Conservation (phyloP, 2,797 vertebrate species). For the Oryzias sinensis region DNA sequence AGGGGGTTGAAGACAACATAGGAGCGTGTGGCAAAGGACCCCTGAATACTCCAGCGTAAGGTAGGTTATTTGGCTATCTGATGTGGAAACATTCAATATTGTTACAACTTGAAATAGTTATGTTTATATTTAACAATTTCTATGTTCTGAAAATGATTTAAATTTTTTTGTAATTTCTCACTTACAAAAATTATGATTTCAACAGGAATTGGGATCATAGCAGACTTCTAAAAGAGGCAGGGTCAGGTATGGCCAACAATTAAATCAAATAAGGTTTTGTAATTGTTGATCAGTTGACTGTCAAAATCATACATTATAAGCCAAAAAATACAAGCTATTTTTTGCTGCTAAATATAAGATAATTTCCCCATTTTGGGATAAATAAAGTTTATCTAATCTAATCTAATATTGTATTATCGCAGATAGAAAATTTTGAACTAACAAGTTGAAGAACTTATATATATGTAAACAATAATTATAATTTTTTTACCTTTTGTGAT, state of each 20-base stretch:
- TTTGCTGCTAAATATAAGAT: no score
- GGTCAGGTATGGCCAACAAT: constrained; percentile 28
- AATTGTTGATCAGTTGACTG: not conserved
- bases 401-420: no score
- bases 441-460: no score
- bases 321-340: no score
- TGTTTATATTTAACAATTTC: not conserved
- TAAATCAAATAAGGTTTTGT: not conserved
- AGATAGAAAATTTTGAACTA: no score
- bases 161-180: not conserved
- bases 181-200: not conserved
- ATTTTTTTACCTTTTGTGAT: no score
- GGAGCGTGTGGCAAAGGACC: constrained; percentile 23
- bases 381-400: no score
- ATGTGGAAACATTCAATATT: not conserved
- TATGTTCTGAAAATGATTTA: not conserved
- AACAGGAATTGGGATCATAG: constrained; percentile 34
- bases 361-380: no score
- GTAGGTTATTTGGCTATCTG: constrained; percentile 12
- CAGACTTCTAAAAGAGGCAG: constrained; percentile 8
- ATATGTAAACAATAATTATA: no score
- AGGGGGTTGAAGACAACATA: not conserved
- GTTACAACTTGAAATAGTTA: not conserved
- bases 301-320: no score
- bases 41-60: constrained; percentile 24